These are phyloP conservation scores for Agapetus fuscipes DNA, from an alignment of 2,888 invertebrate genomes.

Conservation along the genomic window DNA sequence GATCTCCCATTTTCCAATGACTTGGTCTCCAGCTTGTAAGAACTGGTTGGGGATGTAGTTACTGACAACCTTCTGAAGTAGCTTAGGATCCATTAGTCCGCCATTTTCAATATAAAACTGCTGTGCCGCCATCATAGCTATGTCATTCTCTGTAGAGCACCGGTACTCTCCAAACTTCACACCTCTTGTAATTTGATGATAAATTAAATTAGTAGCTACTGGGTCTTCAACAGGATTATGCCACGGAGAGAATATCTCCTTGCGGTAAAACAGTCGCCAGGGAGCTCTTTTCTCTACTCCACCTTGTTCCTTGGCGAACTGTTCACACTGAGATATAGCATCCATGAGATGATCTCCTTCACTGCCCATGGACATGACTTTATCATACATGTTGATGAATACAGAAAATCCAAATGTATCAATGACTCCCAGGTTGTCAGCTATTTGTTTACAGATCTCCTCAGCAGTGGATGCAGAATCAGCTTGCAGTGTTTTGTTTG, in stretches of 20 bases:
- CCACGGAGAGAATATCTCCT: constrained; percentile 90
- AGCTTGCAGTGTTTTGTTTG: constrained; percentile 67
- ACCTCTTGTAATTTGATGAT: constrained; percentile 78
- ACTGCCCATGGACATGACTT: constrained; percentile 80
- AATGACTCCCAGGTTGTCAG: constrained; percentile 62
- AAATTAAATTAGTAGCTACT: constrained; percentile 80
- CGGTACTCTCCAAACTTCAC: constrained; percentile 89
- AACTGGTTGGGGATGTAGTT: constrained; percentile 76
- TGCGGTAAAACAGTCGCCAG: constrained; percentile 80
- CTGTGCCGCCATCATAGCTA: constrained; percentile 81
- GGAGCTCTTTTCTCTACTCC: constrained; percentile 74
- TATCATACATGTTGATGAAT: constrained; percentile 83
- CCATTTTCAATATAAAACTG: constrained; percentile 84
- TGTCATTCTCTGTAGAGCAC: constrained; percentile 71
- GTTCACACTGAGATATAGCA: constrained; percentile 92
- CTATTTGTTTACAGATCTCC: constrained; percentile 75
- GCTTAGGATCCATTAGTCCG: constrained; percentile 52
- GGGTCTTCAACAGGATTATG: constrained; percentile 76
- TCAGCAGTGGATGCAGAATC: constrained; percentile 88
- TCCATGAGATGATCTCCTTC: constrained; percentile 91
- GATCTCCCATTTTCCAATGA: constrained; percentile 61
- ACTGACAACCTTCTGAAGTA: constrained; percentile 60
- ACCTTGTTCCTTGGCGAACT: constrained; percentile 86
- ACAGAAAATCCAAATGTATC: constrained; percentile 89
- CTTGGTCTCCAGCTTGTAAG: constrained; percentile 51